Conservation (phyloP, 2,797 vertebrate genomes). For the Pygocentrus nattereri region DNA sequence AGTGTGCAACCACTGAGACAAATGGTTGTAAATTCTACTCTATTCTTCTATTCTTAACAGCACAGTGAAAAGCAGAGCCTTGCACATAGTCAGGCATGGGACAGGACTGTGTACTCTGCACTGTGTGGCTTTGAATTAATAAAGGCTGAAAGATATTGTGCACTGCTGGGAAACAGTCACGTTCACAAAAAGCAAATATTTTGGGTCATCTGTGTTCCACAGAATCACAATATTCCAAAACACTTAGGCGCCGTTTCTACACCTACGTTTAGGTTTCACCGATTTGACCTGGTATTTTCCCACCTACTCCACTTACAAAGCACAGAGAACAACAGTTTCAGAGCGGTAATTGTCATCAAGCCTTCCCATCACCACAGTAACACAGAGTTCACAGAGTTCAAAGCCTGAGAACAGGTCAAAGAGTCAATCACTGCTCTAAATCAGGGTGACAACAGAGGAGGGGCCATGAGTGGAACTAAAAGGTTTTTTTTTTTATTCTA, state of each 20-base stretch:
- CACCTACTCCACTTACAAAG: background rate
- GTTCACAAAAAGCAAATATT: background rate
- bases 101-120: background rate
- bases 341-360: background rate
- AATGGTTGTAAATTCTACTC: too few relatives aligned
- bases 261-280: constrained; percentile 11
- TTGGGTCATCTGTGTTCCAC: background rate
- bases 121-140: background rate
- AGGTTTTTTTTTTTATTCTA: background rate
- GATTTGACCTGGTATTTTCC: background rate
- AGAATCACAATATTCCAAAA: background rate
- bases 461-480: background rate
- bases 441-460: background rate
- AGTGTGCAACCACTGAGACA: background rate
- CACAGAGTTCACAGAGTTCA: background rate
- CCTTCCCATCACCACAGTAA: background rate
- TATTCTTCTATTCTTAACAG: too few relatives aligned
- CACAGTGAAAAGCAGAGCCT: background rate
- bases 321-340: background rate
- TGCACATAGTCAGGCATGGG: background rate
- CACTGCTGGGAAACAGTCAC: background rate
- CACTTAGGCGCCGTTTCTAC: background rate
- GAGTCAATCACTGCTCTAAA: background rate
- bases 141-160: background rate
- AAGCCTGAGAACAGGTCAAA: background rate